phyloP scores from a whole-genome alignment of 2,113 vertebrate genomes.

The Ancistrus triradiatus region DNA sequence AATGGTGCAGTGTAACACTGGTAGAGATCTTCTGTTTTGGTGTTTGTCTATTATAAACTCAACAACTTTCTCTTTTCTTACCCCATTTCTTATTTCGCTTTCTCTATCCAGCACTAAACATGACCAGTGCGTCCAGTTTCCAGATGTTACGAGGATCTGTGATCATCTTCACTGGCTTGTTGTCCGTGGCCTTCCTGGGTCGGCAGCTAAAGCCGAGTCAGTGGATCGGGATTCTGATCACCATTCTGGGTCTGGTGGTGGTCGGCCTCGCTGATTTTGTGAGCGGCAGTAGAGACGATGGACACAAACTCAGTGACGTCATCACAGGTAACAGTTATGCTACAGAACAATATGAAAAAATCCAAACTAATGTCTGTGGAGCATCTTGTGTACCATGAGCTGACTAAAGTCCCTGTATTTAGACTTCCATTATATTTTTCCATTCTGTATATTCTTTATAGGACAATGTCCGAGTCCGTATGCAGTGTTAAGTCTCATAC shows the following conservation, averaged over 20 bases:
- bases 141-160: conserved; percentile 92
- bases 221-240: conserved; percentile 84
- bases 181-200: conserved; percentile 86
- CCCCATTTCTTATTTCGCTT: not conserved
- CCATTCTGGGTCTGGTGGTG: conserved; percentile 85
- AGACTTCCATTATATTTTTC: no score
- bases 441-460: no score
- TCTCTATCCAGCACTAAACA: conserved; percentile 77
- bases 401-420: no score
- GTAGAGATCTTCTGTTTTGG: no score
- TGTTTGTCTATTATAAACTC: no score
- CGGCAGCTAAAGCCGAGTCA: conserved; percentile 75
- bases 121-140: conserved; percentile 95
- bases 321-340: conserved; percentile 85
- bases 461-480: no score
- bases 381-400: no score
- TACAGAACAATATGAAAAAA: no score
- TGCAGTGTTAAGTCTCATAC: no score
- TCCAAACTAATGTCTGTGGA: no score
- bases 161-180: conserved; percentile 88
- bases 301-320: conserved; percentile 78
- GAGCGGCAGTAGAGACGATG: conserved; percentile 51
- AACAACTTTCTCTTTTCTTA: not conserved
- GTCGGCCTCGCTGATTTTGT: conserved; percentile 84
- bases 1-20: no score